These are phyloP conservation scores for Ceriagrion tenellum DNA, from an alignment of 2,888 invertebrate species.

Conservation along the genomic window DNA sequence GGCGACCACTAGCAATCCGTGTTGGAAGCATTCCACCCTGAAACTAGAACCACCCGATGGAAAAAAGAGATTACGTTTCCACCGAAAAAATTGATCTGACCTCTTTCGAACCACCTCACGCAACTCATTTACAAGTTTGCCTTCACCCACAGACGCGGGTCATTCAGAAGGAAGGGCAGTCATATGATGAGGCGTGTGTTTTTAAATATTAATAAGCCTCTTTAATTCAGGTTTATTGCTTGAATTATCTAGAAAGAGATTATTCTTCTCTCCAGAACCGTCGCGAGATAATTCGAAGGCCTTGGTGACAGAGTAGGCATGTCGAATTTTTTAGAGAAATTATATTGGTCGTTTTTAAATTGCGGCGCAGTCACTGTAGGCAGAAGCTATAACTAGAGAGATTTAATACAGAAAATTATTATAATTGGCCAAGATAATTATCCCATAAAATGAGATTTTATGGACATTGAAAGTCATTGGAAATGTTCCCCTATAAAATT, in stretches of 20 bases:
- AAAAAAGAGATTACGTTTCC: neutral
- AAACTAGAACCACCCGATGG: neutral
- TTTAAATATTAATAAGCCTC: neutral
- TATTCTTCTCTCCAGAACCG: neutral
- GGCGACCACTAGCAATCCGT: neutral
- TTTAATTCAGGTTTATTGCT: neutral
- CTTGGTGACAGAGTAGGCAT: too few relatives aligned
- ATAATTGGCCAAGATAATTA: too few relatives aligned
- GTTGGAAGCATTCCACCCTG: neutral
- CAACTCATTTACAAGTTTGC: neutral
- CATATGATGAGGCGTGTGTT: neutral
- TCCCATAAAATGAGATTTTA: too few relatives aligned
- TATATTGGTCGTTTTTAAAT: too few relatives aligned
- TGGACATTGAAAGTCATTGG: too few relatives aligned
- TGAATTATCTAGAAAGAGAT: neutral
- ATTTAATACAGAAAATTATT: too few relatives aligned
- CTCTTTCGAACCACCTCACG: slow-evolving; percentile 5
- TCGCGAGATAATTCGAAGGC: neutral
- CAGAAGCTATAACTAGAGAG: too few relatives aligned
- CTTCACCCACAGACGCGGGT: neutral
- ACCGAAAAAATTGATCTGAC: slow-evolving; percentile 35
- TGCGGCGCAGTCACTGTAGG: too few relatives aligned
- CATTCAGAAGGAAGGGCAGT: neutral
- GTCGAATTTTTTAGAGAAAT: too few relatives aligned
- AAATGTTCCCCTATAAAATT: too few relatives aligned